A percentile compares a stretch with the other conserved stretches of the same genome.
Evolutionary conservation across 37 sponge, comb jelly and placozoan species (phyloP).

Genomic region (Halichondria panicea): DNA sequence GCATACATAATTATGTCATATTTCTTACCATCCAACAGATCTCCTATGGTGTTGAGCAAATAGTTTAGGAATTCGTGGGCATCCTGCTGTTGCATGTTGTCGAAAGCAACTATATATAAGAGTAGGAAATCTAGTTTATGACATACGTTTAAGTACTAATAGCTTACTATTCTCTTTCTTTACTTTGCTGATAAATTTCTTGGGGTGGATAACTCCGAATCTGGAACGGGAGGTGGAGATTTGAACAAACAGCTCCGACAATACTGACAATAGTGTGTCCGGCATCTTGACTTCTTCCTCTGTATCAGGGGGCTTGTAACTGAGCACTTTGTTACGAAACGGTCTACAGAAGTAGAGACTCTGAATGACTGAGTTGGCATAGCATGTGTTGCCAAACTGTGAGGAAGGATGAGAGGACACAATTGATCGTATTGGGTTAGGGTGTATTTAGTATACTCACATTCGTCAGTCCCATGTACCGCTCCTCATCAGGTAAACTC

Average conservation of each 20-base stretch:
- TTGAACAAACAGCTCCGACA: conserved; percentile 84
- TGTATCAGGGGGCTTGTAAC: conserved; percentile 10
- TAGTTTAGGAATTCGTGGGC: conserved; percentile 99
- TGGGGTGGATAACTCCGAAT: conserved; percentile 42
- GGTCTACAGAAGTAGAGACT: conserved; percentile 94
- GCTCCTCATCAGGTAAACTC: conserved; percentile 44
- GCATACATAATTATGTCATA: background rate
- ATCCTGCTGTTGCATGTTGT: conserved; percentile 96
- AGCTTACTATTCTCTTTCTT: conserved; percentile 88
- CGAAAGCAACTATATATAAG: conserved; percentile 64
- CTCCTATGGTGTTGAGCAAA: conserved; percentile 92
- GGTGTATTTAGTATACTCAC: conserved; percentile 26
- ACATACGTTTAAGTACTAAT: background rate
- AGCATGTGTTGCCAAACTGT: conserved; percentile 98
- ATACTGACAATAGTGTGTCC: conserved; percentile 77
- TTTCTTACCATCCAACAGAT: conserved; percentile 60
- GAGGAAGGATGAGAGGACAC: background rate
- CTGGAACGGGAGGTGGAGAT: conserved; percentile 63
- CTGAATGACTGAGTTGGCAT: conserved; percentile 96
- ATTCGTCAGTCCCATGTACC: conserved; percentile 65
- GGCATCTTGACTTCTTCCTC: conserved; percentile 20
- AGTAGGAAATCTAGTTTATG: background rate
- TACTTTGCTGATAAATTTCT: conserved; percentile 63
- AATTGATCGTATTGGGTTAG: background rate
- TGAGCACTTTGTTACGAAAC: conserved; percentile 82